Base-by-base conservation (phyloP, 2,888 invertebrate genomes). In the Xylota segnis region DNA sequence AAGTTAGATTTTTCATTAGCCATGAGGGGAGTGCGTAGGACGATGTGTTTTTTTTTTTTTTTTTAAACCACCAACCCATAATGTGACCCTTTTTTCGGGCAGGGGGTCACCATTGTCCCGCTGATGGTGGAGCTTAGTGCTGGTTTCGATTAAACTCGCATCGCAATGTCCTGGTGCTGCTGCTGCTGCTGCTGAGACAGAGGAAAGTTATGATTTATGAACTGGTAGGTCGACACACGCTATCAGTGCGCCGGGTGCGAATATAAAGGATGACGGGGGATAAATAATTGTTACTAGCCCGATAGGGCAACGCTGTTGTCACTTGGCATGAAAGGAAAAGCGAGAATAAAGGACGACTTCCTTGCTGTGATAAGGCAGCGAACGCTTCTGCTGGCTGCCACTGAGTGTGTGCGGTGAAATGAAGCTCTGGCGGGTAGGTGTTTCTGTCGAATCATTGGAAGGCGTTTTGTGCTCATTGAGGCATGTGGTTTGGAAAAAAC, bases 1-100 rank as follows among this genome's bases (percentile, higher is more conserved):
- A 81, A 84, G 84, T 84, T 75, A 45, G 84, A 71, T 81, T 84
- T 81, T 84, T 84, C 84, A 81, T 84, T 81, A 84, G 75, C 43
- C 32, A 4, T 45, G 45, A 43, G 23, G 9, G 40, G 27, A 9
- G 12, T 78, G 70, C 56, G 76, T 66, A 74, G 45, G 56, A 27
- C 18, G 9, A n/a, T 34, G n/a, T 23, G 18, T 40, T 40, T 65
- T 50, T 43, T n/a, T 59, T 32, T 63, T 70, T 54, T 72, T 75
- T 58, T 43, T 6, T 14, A 43, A 9, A n/a, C 37, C 5, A 43
- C n/a, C 23, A 40, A 16, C 5, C 54, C 34, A 65, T 4, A 50
- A 59, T 45, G 45, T 10, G 56, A 43, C 56, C 34, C 18, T 12
- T 29, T 56, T 56, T 45, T 29, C 2, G 16, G 14, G 29, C 9